Evolutionary conservation across 1,140 invertebrate species (phyloP).

Genomic region (Solenopsis fugax): DNA sequence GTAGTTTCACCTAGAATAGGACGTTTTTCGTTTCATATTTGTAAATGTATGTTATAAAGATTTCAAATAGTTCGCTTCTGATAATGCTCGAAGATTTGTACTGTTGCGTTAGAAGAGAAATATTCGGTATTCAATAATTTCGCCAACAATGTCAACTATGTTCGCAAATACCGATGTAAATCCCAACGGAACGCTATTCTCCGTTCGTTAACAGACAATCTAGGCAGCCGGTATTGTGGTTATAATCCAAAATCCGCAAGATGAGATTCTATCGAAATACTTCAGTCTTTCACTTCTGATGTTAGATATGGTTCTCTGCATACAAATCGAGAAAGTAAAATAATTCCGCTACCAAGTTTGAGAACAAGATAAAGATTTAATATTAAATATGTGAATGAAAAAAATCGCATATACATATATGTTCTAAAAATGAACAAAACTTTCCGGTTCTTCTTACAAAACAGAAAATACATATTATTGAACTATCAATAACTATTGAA

Average conservation of each 20-base stretch:
- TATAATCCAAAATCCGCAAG: slow-evolving; percentile 55
- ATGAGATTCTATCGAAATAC: slow-evolving; percentile 60
- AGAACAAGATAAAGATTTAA: not conserved
- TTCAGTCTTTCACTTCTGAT: slow-evolving; percentile 36
- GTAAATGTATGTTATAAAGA: not conserved
- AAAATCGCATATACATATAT: not conserved
- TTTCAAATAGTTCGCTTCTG: slow-evolving; percentile 1
- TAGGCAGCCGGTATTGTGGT: slow-evolving; percentile 47
- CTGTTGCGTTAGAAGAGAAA: slow-evolving; percentile 8
- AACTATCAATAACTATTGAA: not conserved
- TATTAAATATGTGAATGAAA: not conserved
- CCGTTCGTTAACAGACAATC: slow-evolving; percentile 57
- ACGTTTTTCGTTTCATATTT: not conserved
- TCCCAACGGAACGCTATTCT: slow-evolving; percentile 35
- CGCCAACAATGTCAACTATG: slow-evolving; percentile 35
- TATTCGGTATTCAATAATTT: slow-evolving; percentile 54
- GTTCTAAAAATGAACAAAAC: not conserved
- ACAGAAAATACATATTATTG: not conserved
- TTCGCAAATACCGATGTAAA: slow-evolving; percentile 51
- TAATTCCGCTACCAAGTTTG: slow-evolving; percentile 15
- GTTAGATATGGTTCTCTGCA: slow-evolving; percentile 16
- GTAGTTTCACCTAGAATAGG: not conserved
- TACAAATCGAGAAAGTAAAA: slow-evolving; percentile 25
- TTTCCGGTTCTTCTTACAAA: not conserved
- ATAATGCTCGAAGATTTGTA: slow-evolving; percentile 8